These are phyloP conservation scores for Porites cylindrica DNA, from an alignment of 92 coral and sea anemone species.

Conservation along the genomic window DNA sequence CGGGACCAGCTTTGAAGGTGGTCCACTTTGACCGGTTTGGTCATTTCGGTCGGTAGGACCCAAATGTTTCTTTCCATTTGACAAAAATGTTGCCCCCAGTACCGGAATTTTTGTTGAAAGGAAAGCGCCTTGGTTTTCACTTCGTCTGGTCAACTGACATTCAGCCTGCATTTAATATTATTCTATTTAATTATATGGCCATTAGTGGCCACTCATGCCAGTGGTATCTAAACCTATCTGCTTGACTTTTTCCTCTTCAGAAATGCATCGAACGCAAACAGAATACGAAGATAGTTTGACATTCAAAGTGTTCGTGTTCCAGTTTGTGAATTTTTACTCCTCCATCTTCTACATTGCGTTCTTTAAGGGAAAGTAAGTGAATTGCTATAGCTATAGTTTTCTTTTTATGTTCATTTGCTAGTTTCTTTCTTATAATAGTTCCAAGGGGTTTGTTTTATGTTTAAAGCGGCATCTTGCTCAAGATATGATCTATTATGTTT, in stretches of 20 bases:
- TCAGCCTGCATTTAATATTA: too few relatives aligned
- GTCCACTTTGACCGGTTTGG: too few relatives aligned
- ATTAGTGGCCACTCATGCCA: neutral
- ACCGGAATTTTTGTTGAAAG: too few relatives aligned
- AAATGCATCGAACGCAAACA: conserved; percentile 99
- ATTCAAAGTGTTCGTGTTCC: conserved; percentile 98
- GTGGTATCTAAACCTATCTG: neutral
- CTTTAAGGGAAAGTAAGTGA: conserved; percentile 99
- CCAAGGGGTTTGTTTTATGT: neutral
- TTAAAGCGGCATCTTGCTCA: too few relatives aligned
- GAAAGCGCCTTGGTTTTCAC: too few relatives aligned
- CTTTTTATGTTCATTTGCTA: neutral
- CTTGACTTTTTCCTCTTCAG: conserved; percentile 39
- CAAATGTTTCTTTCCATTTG: too few relatives aligned
- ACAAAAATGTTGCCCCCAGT: too few relatives aligned
- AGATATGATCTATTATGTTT: neutral
- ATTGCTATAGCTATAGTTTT: too few relatives aligned
- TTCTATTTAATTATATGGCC: too few relatives aligned
- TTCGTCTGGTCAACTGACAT: too few relatives aligned
- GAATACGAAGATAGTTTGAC: conserved; percentile 97
- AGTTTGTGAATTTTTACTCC: conserved; percentile 97
- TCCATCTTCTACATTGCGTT: conserved; percentile 99
- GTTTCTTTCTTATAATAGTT: neutral
- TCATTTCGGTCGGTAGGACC: too few relatives aligned
- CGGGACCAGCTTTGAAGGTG: too few relatives aligned